Base-by-base conservation (phyloP, 2,797 vertebrate species). In the Poeciliopsis gracilis region DNA sequence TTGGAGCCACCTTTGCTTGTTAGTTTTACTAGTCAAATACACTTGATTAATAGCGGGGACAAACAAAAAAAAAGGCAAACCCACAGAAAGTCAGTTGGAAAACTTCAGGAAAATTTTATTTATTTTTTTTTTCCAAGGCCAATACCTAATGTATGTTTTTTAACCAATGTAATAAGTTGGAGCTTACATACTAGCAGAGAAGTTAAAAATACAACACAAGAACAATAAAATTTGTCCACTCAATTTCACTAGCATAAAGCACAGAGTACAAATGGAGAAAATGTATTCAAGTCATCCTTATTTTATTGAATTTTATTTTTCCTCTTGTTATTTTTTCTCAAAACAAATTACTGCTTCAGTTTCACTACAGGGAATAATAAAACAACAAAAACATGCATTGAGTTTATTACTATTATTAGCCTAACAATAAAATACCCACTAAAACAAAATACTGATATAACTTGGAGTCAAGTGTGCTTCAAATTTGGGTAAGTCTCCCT, bases 1-100 rank as follows among this genome's bases (percentile, higher is more conserved):
- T 69, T 47, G 30, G 67, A 15, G 47, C 46, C 63, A 74, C 78
- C 75, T 75, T 61, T 45, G 12, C 57, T 59, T 84, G 55, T 57
- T 53, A 55, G 41, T 20, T 55, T 53, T 55, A 30, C n/a, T 49
- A 49, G 41, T 51, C 63, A 80, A 77, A 71, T 78, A 36, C 18
- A 53, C 33, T 20, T 75, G 63, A 84, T 51, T 63, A 59, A 77
- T 63, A 51, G 45, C 33, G 33, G 79, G 45, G 36, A 43, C 30
- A 51, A 76, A 72, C 36, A 45, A 46, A 61, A 74, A 18, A 63
- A 28, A 41, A n/a, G n/a, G 51, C 30, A 45, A 33, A 51, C 49
- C 61, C 8, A 28, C 36, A 66, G 43, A 55, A 23, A 43, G 47
- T 9, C 66, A 30, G 25, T 55, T 16, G 30, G 6, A n/a, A 30